phyloP scores from a whole-genome alignment of 2,888 invertebrate genomes.

The Leptopilina myrica region DNA sequence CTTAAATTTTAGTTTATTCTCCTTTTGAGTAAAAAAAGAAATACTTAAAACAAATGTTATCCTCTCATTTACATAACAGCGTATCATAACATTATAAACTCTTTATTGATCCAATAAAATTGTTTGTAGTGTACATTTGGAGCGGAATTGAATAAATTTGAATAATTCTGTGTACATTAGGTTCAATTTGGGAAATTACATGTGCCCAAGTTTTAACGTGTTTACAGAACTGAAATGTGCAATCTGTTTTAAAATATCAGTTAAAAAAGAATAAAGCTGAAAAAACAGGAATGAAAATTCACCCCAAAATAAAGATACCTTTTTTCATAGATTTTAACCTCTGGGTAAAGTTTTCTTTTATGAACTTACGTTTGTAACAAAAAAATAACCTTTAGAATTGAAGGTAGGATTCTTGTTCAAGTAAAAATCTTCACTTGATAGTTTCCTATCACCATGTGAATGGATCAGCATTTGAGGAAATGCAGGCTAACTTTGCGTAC shows the following conservation, averaged over 20 bases:
- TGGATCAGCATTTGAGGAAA: too few species aligned
- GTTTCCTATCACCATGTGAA: too few species aligned
- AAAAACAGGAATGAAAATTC: too few species aligned
- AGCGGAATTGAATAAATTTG: background rate
- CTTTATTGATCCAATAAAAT: slow-evolving; percentile 1
- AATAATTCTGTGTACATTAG: slow-evolving; percentile 11
- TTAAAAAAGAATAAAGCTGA: background rate
- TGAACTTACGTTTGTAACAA: too few species aligned
- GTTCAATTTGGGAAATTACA: slow-evolving; percentile 7
- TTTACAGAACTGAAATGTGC: background rate
- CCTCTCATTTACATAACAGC: background rate
- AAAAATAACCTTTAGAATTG: too few species aligned
- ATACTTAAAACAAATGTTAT: background rate
- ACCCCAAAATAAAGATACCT: too few species aligned
- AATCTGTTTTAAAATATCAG: background rate
- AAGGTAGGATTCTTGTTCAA: too few species aligned
- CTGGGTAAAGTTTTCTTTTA: too few species aligned
- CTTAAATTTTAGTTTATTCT: background rate
- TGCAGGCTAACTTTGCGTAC: too few species aligned
- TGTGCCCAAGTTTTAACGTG: background rate
- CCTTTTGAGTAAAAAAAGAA: background rate
- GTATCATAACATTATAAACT: slow-evolving; percentile 11
- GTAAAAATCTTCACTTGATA: too few species aligned
- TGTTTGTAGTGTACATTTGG: slow-evolving; percentile 2
- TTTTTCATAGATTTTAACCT: too few species aligned